phyloP scores from a whole-genome alignment of 2,797 vertebrate species.

The Anguilla megastoma region DNA sequence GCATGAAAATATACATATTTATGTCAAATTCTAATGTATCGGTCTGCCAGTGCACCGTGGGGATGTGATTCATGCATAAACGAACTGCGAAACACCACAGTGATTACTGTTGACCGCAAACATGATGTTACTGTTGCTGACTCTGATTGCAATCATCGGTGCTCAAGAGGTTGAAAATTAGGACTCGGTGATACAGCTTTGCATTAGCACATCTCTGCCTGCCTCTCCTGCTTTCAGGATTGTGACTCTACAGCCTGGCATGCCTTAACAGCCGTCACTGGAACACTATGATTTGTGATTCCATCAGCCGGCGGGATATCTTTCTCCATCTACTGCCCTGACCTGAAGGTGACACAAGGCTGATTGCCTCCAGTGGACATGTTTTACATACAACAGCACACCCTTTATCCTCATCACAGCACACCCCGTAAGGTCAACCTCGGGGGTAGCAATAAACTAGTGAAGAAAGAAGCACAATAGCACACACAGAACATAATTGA shows the following conservation, averaged over 20 bases:
- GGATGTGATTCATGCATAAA: slow-evolving; percentile 14
- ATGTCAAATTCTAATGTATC: not conserved
- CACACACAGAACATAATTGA: slow-evolving; percentile 40
- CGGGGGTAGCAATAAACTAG: slow-evolving; percentile 44
- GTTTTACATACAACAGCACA: slow-evolving; percentile 50
- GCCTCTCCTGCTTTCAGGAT: slow-evolving; percentile 30
- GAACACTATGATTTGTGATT: slow-evolving; percentile 56
- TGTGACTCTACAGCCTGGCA: slow-evolving; percentile 41
- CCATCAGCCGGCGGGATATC: slow-evolving; percentile 49
- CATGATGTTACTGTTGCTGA: not conserved
- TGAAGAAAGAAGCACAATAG: slow-evolving; percentile 41
- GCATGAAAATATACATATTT: slow-evolving; percentile 5
- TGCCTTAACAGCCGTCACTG: slow-evolving; percentile 42
- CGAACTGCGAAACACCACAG: slow-evolving; percentile 7
- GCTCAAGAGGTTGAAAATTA: slow-evolving; percentile 36
- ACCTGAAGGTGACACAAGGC: slow-evolving; percentile 55
- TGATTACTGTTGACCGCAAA: slow-evolving; percentile 32
- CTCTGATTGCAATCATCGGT: slow-evolving; percentile 27
- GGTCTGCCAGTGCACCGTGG: not conserved
- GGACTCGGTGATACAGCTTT: slow-evolving; percentile 3
- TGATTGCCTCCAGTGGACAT: slow-evolving; percentile 58
- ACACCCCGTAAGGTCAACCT: slow-evolving; percentile 43
- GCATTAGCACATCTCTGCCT: slow-evolving; percentile 19
- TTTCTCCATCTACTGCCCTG: slow-evolving; percentile 55
- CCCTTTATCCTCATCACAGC: slow-evolving; percentile 38